Conservation (phyloP, 2,113 vertebrate species). For the Emydocephalus ijimae region DNA sequence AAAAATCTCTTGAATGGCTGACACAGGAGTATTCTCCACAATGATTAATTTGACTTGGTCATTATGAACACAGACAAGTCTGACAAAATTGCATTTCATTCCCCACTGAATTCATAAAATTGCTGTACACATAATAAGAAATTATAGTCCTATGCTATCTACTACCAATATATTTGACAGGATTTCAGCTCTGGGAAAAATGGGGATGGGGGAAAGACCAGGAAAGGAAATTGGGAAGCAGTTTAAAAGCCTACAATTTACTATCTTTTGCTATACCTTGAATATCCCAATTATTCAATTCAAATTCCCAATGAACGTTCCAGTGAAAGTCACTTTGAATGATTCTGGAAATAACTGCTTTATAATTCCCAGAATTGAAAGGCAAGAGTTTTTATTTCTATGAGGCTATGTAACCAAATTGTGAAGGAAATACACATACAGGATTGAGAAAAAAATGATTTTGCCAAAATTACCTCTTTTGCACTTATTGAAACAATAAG, state of each 20-base stretch:
- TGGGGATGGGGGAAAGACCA: neutral
- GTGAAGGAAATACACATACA: too few species aligned
- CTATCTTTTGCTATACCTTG: slow-evolving; percentile 54
- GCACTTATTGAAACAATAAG: neutral
- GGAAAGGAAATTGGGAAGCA: slow-evolving; percentile 30
- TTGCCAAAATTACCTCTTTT: neutral
- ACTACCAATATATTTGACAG: slow-evolving; percentile 45
- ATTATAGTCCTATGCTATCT: slow-evolving; percentile 57
- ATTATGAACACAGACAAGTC: slow-evolving; percentile 93
- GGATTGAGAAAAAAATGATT: neutral
- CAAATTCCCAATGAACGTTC: slow-evolving; percentile 9
- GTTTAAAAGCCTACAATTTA: slow-evolving; percentile 52
- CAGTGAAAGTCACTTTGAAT: slow-evolving; percentile 44
- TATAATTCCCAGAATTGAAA: neutral
- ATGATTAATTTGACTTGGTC: slow-evolving; percentile 96
- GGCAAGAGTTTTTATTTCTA: neutral
- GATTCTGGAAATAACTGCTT: neutral
- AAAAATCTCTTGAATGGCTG: slow-evolving; percentile 88
- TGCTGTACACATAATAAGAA: slow-evolving; percentile 61
- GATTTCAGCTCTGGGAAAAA: slow-evolving; percentile 55
- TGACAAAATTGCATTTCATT: slow-evolving; percentile 92
- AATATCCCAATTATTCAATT: slow-evolving; percentile 40
- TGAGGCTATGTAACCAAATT: neutral
- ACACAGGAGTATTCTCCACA: slow-evolving; percentile 91
- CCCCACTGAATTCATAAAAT: slow-evolving; percentile 82